Evolutionary conservation across 2,113 vertebrate species (phyloP), one percentile per base, ranked within the genome.

Genomic region (Taurulus bubalis): DNA sequence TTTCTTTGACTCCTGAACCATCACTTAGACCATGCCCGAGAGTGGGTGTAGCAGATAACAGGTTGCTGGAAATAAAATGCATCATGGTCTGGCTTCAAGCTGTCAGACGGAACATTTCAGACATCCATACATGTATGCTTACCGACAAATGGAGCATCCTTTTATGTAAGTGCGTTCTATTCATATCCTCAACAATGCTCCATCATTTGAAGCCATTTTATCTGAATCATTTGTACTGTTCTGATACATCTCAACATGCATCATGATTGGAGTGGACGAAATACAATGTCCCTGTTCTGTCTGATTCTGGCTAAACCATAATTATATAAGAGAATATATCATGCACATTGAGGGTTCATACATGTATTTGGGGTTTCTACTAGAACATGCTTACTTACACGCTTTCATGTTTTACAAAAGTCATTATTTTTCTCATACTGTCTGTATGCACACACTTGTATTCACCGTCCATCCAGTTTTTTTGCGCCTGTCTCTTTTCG

Each of bases 1-100:
- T 75, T 77, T 77, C 70, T n/a, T 7, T 38, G 79, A 76, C 62
- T 78, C 12, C 55, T 60, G 71, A 79, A 68, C 71, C 71, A 45
- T 83, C n/a, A 62, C 66, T 85, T 65, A 55, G 34, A 76, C 64
- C n/a, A 11, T 9, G 53, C 53, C 64, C 64, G 15, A 53, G 36
- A 75, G 69, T 72, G 67, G 73, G 64, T 59, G 70, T 51, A 72
- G 38, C 67, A 58, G 32, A 58, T 47, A 67, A 60, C 30, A 79
- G 75, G 62, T 89, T 79, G 85, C 20, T 26, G 26, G 49, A 71
- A n/a, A 42, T 63, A 53, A 10, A 77, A 47, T 18, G 7, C 20
- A 26, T 62, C 28, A 36, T 3, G 38, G 28, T 2, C 8, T 10
- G 62, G 42, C 63, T 30, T 3, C 28, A 36, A 70, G 42, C 14